Evolutionary conservation across 2,888 invertebrate genomes (phyloP), one percentile per base, ranked within the genome.

Genomic region (Leptopilina syphax): DNA sequence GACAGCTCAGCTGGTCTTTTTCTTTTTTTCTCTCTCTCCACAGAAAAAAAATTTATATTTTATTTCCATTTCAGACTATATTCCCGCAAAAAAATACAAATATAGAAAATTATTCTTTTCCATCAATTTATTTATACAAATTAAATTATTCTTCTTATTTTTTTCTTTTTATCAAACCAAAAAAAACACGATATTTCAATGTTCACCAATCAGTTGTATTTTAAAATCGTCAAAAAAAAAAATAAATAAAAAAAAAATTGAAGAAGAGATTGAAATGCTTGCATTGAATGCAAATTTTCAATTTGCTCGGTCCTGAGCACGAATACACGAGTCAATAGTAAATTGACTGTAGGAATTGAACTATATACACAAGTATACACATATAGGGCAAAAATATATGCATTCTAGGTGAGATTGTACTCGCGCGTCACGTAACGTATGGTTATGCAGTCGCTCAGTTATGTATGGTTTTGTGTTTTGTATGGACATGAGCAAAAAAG

Each of bases 341-440:
- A 73, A 57, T 73, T 73, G 57, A 73, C 57, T 73, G 57, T 73
- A 73, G 57, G 57, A 73, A 73, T 73, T 6, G 67, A 67, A 67
- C 67, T 67, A n/a, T 9, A 34, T 34, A 34, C 50, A 8, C 44
- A 8, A 18, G 18, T 8, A 34, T 7, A 27, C 8, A 70, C n/a
- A 70, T 70, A 70, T 54, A n/a, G 57, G 70, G 54, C 70, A 73
- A 73, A 34, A n/a, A n/a, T 73, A 73, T 73, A 73, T 73, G 34
- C 34, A 57, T 73, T 73, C 34, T 73, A 54, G 27, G 9, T 57
- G 50, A 27, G 57, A 57, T 57, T 73, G 70, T n/a, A 73, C 70
- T 73, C 70, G 27, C 70, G 54, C 70, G 70, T 73, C 70, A 73
- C 70, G 57, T 73, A 73, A 70, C 70, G 70, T 73, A 57, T 73